phyloP scores from a whole-genome alignment of 2,888 invertebrate genomes.

The Drosophila cognata region DNA sequence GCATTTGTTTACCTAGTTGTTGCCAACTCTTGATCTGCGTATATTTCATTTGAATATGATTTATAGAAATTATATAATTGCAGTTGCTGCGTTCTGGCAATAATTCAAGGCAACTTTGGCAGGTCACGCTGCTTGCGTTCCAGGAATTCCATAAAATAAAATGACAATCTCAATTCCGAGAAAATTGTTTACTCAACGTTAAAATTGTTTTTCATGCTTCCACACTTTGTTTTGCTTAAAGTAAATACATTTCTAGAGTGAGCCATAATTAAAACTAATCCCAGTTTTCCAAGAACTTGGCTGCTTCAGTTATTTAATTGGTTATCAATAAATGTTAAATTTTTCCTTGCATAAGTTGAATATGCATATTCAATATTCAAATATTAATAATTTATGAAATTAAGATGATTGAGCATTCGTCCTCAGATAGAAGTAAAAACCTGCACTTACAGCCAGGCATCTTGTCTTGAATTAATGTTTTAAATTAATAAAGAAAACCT shows the following conservation, averaged over 20 bases:
- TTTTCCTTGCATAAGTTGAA: background rate
- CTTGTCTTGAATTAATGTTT: background rate
- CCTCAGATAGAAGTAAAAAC: too few species aligned
- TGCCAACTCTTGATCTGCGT: background rate
- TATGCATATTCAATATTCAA: too few species aligned
- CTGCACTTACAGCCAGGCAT: background rate
- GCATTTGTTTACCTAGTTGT: conserved; percentile 54
- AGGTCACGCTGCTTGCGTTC: conserved; percentile 14
- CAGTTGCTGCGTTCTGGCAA: conserved; percentile 36
- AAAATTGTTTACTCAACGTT: background rate
- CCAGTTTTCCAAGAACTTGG: too few species aligned
- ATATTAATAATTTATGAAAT: background rate
- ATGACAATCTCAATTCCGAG: background rate
- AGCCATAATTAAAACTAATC: too few species aligned
- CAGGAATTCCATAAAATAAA: background rate
- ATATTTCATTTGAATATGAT: conserved; percentile 37
- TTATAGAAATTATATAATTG: conserved; percentile 50
- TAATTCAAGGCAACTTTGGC: conserved; percentile 54
- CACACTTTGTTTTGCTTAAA: too few species aligned
- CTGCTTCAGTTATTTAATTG: too few species aligned
- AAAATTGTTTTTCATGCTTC: background rate
- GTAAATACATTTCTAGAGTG: too few species aligned
- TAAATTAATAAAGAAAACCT: conserved; percentile 6
- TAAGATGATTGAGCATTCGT: background rate
- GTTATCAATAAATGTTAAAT: background rate